These are phyloP conservation scores for Xenotilapia leptura DNA, from an alignment of 2,113 vertebrate species.

Conservation along the genomic window DNA sequence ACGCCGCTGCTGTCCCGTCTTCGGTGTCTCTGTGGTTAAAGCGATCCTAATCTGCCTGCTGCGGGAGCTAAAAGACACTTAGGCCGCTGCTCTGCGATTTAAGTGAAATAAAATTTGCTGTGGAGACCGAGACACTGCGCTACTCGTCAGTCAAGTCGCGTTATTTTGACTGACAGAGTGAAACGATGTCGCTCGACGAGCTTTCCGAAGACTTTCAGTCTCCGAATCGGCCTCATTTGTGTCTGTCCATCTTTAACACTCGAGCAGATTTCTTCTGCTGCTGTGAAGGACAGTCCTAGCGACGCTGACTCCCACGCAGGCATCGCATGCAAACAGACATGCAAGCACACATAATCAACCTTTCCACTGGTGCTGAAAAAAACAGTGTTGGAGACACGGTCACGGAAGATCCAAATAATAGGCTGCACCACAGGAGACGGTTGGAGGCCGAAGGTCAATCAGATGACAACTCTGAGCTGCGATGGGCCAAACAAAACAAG, in stretches of 20 bases:
- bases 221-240: background rate
- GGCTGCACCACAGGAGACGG: background rate
- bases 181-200: background rate
- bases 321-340: background rate
- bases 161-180: background rate
- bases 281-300: background rate
- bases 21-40: background rate
- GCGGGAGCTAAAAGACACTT: background rate
- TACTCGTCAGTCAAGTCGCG: background rate
- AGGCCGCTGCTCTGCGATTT: background rate
- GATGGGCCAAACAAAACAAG: constrained; percentile 17
- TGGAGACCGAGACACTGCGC: background rate
- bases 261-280: background rate
- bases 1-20: constrained; percentile 5
- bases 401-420: background rate
- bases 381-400: background rate
- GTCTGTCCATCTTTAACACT: background rate
- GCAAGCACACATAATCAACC: background rate
- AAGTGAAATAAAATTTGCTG: background rate
- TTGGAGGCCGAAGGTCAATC: constrained; percentile 17
- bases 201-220: background rate
- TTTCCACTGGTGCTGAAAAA: background rate
- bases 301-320: background rate
- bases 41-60: constrained; percentile 14
- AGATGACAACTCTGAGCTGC: constrained; percentile 27